These are phyloP conservation scores for Nemurella pictetii DNA, from an alignment of 2,888 invertebrate species.

Conservation along the genomic window DNA sequence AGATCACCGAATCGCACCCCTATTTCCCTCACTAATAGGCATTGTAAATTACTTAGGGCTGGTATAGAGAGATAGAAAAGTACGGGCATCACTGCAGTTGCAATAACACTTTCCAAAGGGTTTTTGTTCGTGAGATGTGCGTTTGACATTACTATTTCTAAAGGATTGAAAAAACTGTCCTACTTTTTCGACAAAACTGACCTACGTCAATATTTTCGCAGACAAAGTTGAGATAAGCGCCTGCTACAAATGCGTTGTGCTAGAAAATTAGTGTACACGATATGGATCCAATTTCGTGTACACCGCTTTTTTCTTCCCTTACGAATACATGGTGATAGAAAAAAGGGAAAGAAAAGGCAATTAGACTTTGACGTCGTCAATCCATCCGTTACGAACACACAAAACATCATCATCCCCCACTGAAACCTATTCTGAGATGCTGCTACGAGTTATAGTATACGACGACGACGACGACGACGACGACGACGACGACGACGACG, in stretches of 20 bases:
- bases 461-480: too few species aligned
- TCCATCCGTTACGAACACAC: background rate
- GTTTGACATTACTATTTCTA: background rate
- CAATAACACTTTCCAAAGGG: background rate
- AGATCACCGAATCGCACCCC: constrained; percentile 4
- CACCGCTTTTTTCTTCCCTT: background rate
- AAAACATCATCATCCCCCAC: background rate
- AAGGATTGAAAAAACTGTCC: background rate
- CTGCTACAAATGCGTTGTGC: background rate
- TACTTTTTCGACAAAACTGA: background rate
- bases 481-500: too few species aligned
- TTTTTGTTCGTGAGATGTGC: background rate
- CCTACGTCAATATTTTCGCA: background rate
- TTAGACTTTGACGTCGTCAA: background rate
- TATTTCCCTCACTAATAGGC: constrained; percentile 6
- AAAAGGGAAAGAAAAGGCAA: background rate
- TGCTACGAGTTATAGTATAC: too few species aligned
- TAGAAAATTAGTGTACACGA: background rate
- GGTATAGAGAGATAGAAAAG: background rate
- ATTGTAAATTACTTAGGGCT: constrained; percentile 24
- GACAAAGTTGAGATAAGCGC: background rate
- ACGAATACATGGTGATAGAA: background rate
- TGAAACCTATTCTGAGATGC: background rate
- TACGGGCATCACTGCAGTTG: background rate
- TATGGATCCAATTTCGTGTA: background rate